Evolutionary conservation across 2,888 invertebrate species (phyloP).

Genomic region (Amblyteles armatorius): DNA sequence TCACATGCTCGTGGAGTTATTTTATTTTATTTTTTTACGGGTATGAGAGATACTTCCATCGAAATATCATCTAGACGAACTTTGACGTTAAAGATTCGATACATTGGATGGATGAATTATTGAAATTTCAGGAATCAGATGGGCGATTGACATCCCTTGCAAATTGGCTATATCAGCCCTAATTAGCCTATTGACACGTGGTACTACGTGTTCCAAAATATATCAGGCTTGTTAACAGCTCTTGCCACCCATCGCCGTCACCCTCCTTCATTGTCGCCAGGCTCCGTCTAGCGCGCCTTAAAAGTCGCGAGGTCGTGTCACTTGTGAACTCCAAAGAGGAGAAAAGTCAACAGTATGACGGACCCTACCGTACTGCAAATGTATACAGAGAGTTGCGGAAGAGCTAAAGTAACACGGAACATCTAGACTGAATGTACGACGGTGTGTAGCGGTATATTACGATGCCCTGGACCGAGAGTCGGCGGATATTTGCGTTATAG

Average conservation of each 20-base stretch:
- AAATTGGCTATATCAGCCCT: no score
- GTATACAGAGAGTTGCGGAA: neutral
- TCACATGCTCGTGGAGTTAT: no score
- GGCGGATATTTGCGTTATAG: conserved; percentile 41
- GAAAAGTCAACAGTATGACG: neutral
- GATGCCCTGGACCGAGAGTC: neutral
- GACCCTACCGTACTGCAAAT: neutral
- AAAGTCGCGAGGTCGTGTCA: conserved; percentile 3
- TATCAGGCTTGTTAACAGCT: neutral
- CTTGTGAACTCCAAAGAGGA: neutral
- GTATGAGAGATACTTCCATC: no score
- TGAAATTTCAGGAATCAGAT: no score
- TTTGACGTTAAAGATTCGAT: neutral
- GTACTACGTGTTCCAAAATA: neutral
- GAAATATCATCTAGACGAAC: no score
- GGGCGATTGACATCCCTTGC: no score
- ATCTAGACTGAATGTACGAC: neutral
- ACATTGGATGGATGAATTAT: no score
- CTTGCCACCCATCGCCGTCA: neutral
- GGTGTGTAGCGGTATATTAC: neutral
- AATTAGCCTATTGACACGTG: neutral
- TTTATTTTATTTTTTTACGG: no score
- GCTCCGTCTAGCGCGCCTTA: neutral
- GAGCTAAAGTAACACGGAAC: neutral
- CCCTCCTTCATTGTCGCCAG: neutral